Percentiles rank a stretch among this genome's conserved stretches.
phyloP scores from a whole-genome alignment of 2,797 vertebrate species.

The Benthosema pterotum region DNA sequence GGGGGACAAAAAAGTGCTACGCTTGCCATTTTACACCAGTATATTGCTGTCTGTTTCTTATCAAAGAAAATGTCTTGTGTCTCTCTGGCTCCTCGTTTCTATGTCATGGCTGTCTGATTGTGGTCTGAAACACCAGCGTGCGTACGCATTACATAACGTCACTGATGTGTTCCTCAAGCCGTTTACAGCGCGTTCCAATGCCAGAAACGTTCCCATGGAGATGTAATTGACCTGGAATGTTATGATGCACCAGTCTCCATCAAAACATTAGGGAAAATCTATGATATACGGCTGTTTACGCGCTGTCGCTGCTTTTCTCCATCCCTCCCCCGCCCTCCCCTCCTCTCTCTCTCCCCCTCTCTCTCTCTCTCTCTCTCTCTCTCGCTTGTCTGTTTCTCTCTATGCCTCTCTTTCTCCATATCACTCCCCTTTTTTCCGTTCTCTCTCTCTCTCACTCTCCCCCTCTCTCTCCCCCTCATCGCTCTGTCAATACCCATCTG shows the following conservation, averaged over 20 bases:
- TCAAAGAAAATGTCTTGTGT: slow-evolving; percentile 15
- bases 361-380: neutral
- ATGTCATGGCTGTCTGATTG: slow-evolving; percentile 38
- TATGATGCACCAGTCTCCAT: slow-evolving; percentile 24
- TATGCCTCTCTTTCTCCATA: neutral
- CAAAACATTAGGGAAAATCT: slow-evolving; percentile 26
- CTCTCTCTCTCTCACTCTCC: neutral
- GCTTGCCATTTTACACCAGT: too few species aligned
- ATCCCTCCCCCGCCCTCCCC: neutral
- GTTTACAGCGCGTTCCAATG: slow-evolving; percentile 11
- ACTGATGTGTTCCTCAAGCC: slow-evolving; percentile 35
- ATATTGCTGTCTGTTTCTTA: slow-evolving; percentile 35
- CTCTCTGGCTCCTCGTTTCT: slow-evolving; percentile 38
- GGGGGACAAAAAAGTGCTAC: too few species aligned
- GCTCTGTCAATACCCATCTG: slow-evolving; percentile 44
- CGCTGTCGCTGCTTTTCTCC: slow-evolving; percentile 6
- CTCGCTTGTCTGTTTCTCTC: neutral
- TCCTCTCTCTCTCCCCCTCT: neutral
- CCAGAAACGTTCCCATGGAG: slow-evolving; percentile 39
- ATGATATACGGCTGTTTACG: slow-evolving; percentile 50
- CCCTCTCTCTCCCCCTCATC: neutral
- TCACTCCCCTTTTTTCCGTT: neutral
- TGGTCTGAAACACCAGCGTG: slow-evolving; percentile 35
- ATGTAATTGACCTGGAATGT: slow-evolving; percentile 42
- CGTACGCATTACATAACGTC: slow-evolving; percentile 36